Percentiles rank a stretch among this genome's conserved stretches.
Evolutionary conservation across 2,797 vertebrate species (phyloP).

Genomic region (Eremophila alpestris): DNA sequence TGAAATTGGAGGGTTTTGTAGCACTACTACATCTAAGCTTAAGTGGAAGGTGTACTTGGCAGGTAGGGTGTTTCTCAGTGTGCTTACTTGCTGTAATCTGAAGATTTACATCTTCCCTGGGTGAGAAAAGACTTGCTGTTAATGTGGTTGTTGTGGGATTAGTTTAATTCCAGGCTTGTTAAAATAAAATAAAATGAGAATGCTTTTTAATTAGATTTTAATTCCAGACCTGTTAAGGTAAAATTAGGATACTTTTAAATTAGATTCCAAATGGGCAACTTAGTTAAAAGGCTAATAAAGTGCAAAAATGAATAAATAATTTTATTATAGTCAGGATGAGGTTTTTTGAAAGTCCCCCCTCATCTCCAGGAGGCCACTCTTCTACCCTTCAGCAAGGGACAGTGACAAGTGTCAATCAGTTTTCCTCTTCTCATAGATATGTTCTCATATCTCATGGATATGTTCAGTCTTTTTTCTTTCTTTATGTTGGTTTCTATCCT

Average conservation of each 20-base stretch:
- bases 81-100: neutral
- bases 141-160: neutral
- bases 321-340: neutral
- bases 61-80: fast-evolving
- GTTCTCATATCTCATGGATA: neutral
- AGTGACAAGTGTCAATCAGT: neutral
- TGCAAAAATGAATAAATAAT: neutral
- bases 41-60: neutral
- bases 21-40: fast-evolving
- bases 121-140: neutral
- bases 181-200: neutral
- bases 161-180: neutral
- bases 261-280: neutral
- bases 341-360: neutral
- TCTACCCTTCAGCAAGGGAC: neutral
- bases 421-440: neutral
- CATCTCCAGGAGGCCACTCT: neutral
- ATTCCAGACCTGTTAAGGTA: neutral
- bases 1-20: neutral
- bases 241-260: neutral
- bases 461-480: neutral
- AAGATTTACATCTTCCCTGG: neutral
- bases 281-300: neutral
- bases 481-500: neutral
- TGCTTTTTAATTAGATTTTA: neutral